These are phyloP conservation scores for Patiria miniata DNA, from an alignment of 35 echinoderm and acorn worm genomes.

Conservation along the genomic window DNA sequence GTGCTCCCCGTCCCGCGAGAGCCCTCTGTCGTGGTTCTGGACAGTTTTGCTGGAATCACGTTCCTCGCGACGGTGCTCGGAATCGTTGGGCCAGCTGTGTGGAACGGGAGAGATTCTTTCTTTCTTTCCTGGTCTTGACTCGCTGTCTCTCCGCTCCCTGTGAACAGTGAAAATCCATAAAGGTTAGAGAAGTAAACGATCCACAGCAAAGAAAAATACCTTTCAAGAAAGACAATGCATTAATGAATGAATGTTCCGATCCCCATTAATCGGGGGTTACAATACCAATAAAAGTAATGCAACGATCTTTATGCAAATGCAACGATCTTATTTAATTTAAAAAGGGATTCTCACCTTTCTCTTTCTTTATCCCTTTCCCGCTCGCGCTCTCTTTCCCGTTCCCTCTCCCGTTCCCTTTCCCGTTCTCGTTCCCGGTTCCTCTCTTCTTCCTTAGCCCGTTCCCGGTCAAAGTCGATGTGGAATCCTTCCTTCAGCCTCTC, in stretches of 20 bases:
- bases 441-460: slow-evolving; percentile 35
- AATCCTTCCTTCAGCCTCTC: slow-evolving; percentile 73
- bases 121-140: slow-evolving; percentile 37
- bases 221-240: no score
- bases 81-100: slow-evolving; percentile 27
- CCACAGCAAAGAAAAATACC: no score
- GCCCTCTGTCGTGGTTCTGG: slow-evolving; percentile 43
- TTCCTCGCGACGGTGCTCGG: neutral
- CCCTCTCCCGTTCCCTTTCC: slow-evolving; percentile 58
- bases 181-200: neutral
- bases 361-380: slow-evolving; percentile 44
- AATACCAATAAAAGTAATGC: no score
- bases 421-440: slow-evolving; percentile 69
- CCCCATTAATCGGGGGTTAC: no score
- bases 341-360: slow-evolving; percentile 39
- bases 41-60: neutral
- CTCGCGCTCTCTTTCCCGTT: slow-evolving; percentile 56
- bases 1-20: neutral
- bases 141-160: slow-evolving; percentile 29
- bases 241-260: no score
- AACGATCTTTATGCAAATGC: no score
- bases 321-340: no score
- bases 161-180: neutral
- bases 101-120: neutral
- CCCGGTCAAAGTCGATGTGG: slow-evolving; percentile 60